phyloP scores from a whole-genome alignment of 2,797 vertebrate species.

The Lerista edwardsae region DNA sequence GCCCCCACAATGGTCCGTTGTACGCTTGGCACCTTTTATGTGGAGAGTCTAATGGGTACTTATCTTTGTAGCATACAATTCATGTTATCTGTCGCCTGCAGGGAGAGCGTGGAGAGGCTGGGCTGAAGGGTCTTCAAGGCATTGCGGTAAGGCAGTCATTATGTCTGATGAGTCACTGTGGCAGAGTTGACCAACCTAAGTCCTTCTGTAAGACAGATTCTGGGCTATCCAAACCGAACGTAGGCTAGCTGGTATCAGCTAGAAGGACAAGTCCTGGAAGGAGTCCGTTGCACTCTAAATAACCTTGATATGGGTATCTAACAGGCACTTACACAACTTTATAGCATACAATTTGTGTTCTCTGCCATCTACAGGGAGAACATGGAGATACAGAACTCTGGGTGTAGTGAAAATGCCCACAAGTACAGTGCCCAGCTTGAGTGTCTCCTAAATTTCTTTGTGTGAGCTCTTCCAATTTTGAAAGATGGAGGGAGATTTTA shows the following conservation, averaged over 20 bases:
- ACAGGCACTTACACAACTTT: neutral
- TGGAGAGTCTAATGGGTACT: neutral
- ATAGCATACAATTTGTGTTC: neutral
- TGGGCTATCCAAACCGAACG: no score
- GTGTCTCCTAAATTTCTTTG: neutral
- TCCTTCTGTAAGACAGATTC: no score
- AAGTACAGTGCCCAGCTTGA: neutral
- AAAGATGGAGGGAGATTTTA: neutral
- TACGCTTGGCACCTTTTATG: neutral
- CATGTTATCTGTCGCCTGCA: constrained; percentile 49
- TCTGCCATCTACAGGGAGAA: constrained; percentile 75
- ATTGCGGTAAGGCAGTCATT: constrained; percentile 73
- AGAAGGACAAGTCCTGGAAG: no score
- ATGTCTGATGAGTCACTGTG: neutral
- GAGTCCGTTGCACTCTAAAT: neutral
- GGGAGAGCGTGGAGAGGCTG: constrained; percentile 80
- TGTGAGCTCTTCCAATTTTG: neutral
- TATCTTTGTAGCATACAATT: neutral
- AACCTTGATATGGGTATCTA: neutral
- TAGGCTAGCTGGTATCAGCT: no score
- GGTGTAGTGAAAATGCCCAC: no score
- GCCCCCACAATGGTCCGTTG: neutral
- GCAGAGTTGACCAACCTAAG: neutral
- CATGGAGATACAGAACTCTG: constrained; percentile 73
- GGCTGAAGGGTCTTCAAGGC: constrained; percentile 76